Percentiles rank a stretch among this genome's conserved stretches.
Evolutionary conservation across 1,140 invertebrate species (phyloP).

Genomic region (Lamellibrachia luymesi): DNA sequence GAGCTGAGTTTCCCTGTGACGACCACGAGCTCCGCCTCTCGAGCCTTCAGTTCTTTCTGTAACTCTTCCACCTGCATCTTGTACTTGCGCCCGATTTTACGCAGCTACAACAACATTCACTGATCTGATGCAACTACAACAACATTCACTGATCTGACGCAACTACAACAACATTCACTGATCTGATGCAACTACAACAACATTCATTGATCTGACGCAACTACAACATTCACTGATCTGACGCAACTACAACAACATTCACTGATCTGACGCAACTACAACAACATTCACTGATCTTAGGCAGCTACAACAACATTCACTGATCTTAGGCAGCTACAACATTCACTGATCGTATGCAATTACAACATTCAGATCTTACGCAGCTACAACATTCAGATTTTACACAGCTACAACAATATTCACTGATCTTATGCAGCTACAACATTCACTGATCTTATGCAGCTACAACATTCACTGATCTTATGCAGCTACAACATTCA

Average conservation of each 20-base stretch:
- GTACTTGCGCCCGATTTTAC: constrained; percentile 89
- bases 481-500: background rate
- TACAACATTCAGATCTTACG: background rate
- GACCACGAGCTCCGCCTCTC: constrained; percentile 18
- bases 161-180: background rate
- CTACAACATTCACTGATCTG: background rate
- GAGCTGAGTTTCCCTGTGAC: constrained; percentile 4
- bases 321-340: constrained; percentile 65
- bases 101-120: constrained; percentile 62
- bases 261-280: constrained; percentile 65
- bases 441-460: constrained; percentile 13
- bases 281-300: background rate
- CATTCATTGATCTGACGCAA: too few relatives aligned
- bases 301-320: background rate
- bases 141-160: background rate
- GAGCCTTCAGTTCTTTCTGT: constrained; percentile 36
- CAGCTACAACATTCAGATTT: too few relatives aligned
- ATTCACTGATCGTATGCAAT: background rate
- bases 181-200: constrained; percentile 65
- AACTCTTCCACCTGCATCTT: constrained; percentile 80
- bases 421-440: background rate
- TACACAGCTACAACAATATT: background rate
- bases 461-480: background rate
- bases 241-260: background rate
- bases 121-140: background rate